Conservation (phyloP, 2,888 invertebrate genomes). For the Laspeyria flexula region DNA sequence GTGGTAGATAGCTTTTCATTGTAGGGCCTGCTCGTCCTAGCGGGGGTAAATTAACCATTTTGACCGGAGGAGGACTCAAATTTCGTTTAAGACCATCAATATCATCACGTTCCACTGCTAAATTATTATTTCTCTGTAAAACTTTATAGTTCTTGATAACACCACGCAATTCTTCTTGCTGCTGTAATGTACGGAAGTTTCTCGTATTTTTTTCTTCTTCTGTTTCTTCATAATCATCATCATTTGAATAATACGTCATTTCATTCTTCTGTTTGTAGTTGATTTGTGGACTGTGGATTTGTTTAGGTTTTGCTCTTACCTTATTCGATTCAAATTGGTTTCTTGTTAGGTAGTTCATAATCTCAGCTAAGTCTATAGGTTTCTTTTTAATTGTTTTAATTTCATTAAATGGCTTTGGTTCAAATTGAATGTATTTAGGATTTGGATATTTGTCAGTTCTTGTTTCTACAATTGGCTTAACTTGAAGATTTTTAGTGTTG, state of each 20-base stretch:
- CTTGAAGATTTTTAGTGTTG: constrained; percentile 38
- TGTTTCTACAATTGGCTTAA: constrained; percentile 48
- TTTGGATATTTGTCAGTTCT: constrained; percentile 60
- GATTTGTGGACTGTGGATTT: constrained; percentile 36
- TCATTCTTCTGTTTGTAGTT: constrained; percentile 55
- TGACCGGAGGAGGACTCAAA: constrained; percentile 60
- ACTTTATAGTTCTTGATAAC: constrained; percentile 80
- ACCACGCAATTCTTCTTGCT: constrained; percentile 68
- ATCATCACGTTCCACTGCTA: constrained; percentile 48
- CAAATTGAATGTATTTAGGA: constrained; percentile 57
- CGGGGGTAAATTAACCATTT: constrained; percentile 67
- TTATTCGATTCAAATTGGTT: constrained; percentile 76
- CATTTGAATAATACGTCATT: constrained; percentile 49
- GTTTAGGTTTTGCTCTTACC: constrained; percentile 61
- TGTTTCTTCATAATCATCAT: constrained; percentile 38
- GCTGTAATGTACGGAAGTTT: constrained; percentile 53
- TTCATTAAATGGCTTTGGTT: constrained; percentile 61
- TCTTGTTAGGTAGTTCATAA: constrained; percentile 72
- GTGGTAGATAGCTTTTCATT: constrained; percentile 75
- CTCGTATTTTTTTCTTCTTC: constrained; percentile 42
- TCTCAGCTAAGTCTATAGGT: constrained; percentile 65
- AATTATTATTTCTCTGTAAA: constrained; percentile 69
- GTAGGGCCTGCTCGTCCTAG: constrained; percentile 79
- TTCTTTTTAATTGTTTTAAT: constrained; percentile 58
- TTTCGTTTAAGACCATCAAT: constrained; percentile 56